Conservation (phyloP, 1,140 invertebrate species). For the Laodelphax striatellus region DNA sequence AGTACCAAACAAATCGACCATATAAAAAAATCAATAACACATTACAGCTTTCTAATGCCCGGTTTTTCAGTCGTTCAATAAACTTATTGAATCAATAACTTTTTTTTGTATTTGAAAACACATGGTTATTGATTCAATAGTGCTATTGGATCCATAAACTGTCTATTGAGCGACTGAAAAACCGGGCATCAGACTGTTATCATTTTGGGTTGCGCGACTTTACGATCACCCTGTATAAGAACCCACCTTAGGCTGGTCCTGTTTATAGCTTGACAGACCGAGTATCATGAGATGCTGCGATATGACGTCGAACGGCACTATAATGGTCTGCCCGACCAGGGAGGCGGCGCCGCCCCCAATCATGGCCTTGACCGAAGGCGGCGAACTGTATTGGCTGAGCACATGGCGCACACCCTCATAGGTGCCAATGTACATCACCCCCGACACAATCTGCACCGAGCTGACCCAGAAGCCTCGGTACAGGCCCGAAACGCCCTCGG, state of each 20-base stretch:
- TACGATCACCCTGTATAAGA: no score
- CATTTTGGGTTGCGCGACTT: no score
- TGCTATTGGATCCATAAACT: no score
- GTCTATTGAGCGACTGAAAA: no score
- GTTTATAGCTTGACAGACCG: constrained; percentile 40
- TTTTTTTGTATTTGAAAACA: no score
- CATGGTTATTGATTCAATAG: no score
- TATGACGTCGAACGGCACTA: constrained; percentile 92
- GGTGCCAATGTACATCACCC: constrained; percentile 88
- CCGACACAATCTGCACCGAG: constrained; percentile 72
- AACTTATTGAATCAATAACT: no score
- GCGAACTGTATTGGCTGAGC: constrained; percentile 42
- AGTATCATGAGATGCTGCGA: constrained; percentile 96
- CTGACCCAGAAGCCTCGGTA: constrained; percentile 95
- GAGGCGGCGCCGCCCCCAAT: constrained; percentile 81
- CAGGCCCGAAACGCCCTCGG: constrained; percentile 78
- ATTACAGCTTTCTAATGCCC: no score
- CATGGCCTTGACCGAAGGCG: constrained; percentile 52
- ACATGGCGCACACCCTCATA: constrained; percentile 87
- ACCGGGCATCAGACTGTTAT: no score
- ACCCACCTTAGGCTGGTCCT: constrained; percentile 7
- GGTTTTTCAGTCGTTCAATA: no score
- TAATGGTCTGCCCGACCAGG: constrained; percentile 85
- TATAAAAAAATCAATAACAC: no score
- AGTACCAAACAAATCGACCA: no score